phyloP scores from a whole-genome alignment of 2,888 invertebrate genomes.

The Thymelicus acteon region DNA sequence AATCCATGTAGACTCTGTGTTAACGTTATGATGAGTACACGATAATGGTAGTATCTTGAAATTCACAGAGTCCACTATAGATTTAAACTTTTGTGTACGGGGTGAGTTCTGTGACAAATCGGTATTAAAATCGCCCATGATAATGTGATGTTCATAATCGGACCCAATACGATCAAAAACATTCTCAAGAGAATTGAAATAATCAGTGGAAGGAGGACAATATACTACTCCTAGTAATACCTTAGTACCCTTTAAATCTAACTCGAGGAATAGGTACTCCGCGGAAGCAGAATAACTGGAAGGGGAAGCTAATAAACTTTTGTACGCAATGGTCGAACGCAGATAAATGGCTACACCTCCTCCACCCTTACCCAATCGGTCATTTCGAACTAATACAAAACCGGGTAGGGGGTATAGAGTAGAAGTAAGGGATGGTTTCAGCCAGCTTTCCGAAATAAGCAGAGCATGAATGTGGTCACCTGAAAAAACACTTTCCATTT shows the following conservation, averaged over 20 bases:
- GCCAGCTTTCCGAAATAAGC: not conserved
- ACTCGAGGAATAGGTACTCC: not conserved
- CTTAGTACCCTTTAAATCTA: not conserved
- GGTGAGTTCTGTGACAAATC: not conserved
- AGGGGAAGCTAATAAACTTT: not conserved
- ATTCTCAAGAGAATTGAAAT: too few species aligned
- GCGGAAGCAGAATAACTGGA: not conserved
- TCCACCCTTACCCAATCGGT: not conserved
- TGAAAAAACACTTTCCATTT: too few species aligned
- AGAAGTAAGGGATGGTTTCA: not conserved
- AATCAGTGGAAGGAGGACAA: too few species aligned
- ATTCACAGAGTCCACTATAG: not conserved
- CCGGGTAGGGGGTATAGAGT: not conserved
- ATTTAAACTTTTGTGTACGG: not conserved
- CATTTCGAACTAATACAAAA: not conserved
- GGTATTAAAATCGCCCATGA: not conserved
- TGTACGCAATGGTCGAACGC: not conserved
- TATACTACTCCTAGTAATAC: too few species aligned
- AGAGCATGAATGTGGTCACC: too few species aligned
- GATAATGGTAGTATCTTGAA: not conserved
- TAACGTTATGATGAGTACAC: not conserved
- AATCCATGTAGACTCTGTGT: not conserved
- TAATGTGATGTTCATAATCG: too few species aligned
- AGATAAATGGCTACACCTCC: not conserved
- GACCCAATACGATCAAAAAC: too few species aligned